Percentiles rank a stretch among this genome's conserved stretches.
phyloP scores from a whole-genome alignment of 2,888 invertebrate species.

The Drosophila borborema region DNA sequence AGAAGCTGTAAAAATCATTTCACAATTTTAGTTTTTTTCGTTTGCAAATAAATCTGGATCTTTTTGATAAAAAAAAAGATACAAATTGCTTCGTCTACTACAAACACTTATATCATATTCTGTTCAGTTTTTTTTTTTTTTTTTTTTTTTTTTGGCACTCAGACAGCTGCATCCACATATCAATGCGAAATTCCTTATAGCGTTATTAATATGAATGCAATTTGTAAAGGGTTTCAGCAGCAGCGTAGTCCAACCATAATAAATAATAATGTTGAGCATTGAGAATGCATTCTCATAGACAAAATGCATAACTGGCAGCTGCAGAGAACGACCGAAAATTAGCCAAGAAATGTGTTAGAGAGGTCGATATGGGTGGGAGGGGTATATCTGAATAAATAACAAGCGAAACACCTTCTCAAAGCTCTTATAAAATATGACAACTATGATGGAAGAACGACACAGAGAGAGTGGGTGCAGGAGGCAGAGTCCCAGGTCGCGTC shows the following conservation, averaged over 20 bases:
- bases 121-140: no score
- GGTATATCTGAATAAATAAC: constrained; percentile 15
- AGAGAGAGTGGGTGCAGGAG: constrained; percentile 4
- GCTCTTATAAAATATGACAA: constrained; percentile 70
- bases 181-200: constrained; percentile 30
- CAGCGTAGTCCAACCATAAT: constrained; percentile 24
- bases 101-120: not conserved
- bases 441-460: constrained; percentile 46
- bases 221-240: constrained; percentile 18
- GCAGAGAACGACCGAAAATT: constrained; percentile 41
- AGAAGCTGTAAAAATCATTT: constrained; percentile 7
- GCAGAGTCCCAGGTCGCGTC: constrained; percentile 14
- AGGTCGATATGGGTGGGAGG: constrained; percentile 10
- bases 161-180: constrained; percentile 29
- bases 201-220: constrained; percentile 30
- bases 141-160: no score
- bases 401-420: constrained; percentile 31
- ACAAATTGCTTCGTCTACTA: not conserved
- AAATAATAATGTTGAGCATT: constrained; percentile 56
- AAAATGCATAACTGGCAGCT: constrained; percentile 43
- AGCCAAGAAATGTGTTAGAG: constrained; percentile 37
- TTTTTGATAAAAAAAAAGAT: not conserved
- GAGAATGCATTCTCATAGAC: constrained; percentile 21
- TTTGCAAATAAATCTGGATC: constrained; percentile 11
- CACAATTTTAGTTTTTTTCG: not conserved